phyloP scores from a whole-genome alignment of 2,797 vertebrate species.

The Brachyalestes nurse region DNA sequence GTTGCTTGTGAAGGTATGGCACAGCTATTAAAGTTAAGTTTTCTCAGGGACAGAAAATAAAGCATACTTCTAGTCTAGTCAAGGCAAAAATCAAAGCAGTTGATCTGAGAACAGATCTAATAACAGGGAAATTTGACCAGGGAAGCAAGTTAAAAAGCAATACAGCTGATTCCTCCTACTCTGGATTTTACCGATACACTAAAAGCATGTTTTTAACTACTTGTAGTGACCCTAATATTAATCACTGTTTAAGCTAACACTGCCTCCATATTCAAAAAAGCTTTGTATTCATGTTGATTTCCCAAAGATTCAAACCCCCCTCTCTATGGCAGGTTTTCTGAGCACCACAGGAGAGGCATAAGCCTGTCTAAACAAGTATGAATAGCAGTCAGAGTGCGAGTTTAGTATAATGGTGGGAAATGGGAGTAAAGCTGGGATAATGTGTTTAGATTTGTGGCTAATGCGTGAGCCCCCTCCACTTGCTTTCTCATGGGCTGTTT shows the following conservation, averaged over 20 bases:
- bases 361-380: constrained; percentile 32
- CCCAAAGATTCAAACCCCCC: background rate
- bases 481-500: constrained; percentile 47
- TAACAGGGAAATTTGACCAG: background rate
- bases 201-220: background rate
- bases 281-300: background rate
- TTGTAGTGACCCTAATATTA: background rate
- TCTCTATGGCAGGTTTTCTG: background rate
- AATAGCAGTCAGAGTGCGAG: constrained; percentile 7
- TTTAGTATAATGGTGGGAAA: constrained; percentile 54
- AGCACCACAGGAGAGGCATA: constrained; percentile 12
- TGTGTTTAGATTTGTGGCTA: constrained; percentile 54
- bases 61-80: background rate
- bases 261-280: background rate
- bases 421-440: constrained; percentile 45
- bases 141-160: background rate
- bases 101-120: background rate
- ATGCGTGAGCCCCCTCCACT: constrained; percentile 20
- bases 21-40: background rate
- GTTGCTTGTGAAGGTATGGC: background rate
- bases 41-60: background rate
- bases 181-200: background rate
- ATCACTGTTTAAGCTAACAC: background rate
- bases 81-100: background rate
- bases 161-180: background rate